phyloP scores from a whole-genome alignment of 2,113 vertebrate genomes.

The Proterorhinus semilunaris region DNA sequence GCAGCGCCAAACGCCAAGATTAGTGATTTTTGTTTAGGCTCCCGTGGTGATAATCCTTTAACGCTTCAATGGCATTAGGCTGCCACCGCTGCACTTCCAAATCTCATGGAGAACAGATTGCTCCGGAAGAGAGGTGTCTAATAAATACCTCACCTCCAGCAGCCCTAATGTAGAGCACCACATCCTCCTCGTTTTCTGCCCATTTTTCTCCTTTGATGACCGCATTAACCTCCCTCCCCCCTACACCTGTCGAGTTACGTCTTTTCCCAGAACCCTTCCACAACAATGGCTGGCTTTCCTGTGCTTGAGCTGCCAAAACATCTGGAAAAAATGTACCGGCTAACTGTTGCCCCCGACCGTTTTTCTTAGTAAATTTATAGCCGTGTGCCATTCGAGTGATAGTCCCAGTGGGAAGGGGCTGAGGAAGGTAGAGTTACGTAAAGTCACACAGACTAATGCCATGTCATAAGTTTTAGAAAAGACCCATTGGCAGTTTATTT shows the following conservation, averaged over 20 bases:
- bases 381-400: constrained; percentile 32
- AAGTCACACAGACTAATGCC: constrained; percentile 23
- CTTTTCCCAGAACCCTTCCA: constrained; percentile 52
- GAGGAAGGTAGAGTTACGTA: constrained; percentile 4
- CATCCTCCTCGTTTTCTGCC: constrained; percentile 38
- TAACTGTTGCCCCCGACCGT: constrained; percentile 9
- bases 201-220: constrained; percentile 25
- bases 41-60: constrained; percentile 38
- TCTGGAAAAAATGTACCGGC: constrained; percentile 67
- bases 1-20: constrained; percentile 29
- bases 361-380: constrained; percentile 58
- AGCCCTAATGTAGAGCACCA: constrained; percentile 8
- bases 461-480: constrained; percentile 6
- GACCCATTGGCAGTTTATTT: neutral
- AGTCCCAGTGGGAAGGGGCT: constrained; percentile 7
- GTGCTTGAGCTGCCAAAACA: constrained; percentile 46
- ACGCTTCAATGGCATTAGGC: constrained; percentile 21
- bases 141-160: constrained; percentile 38
- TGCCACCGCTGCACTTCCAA: constrained; percentile 24
- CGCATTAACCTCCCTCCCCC: constrained; percentile 2
- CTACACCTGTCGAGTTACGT: constrained; percentile 72
- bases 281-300: constrained; percentile 64
- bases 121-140: constrained; percentile 24
- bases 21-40: constrained; percentile 43
- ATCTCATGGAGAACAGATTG: constrained; percentile 40